Conservation (phyloP, 2,888 invertebrate species). For the Pseudococcus longispinus region DNA sequence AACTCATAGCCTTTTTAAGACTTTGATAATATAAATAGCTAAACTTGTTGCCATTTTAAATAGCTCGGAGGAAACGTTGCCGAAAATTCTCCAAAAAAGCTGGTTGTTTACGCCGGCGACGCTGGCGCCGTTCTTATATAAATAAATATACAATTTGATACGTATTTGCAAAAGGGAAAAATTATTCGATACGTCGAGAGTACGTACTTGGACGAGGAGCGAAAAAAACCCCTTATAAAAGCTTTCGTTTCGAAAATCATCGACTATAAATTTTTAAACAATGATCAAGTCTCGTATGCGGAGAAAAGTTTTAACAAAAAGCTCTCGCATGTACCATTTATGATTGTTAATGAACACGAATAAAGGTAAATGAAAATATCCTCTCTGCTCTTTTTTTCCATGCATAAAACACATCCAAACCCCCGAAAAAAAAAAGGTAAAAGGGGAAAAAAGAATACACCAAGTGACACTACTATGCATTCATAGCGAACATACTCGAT, state of each 20-base stretch:
- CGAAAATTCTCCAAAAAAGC: not conserved
- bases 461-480: conserved; percentile 35
- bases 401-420: not conserved
- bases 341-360: conserved; percentile 25
- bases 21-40: conserved; percentile 39
- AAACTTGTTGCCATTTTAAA: conserved; percentile 35
- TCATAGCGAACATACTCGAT: conserved; percentile 1
- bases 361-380: conserved; percentile 26
- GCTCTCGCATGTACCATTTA: conserved; percentile 18
- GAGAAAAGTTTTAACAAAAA: conserved; percentile 23
- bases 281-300: not conserved
- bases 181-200: not conserved
- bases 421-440: not conserved
- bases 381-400: conserved; percentile 8
- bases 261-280: conserved; percentile 22
- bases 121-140: not conserved
- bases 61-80: not conserved
- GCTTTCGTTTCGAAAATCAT: not conserved
- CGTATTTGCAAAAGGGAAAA: not conserved
- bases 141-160: not conserved
- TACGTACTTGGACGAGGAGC: not conserved
- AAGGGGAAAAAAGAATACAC: not conserved
- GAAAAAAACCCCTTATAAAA: not conserved
- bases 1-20: conserved; percentile 32
- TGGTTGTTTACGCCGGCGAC: not conserved